Base-by-base conservation (phyloP, 92 coral and sea anemone species). In the Bergia puertoricense region DNA sequence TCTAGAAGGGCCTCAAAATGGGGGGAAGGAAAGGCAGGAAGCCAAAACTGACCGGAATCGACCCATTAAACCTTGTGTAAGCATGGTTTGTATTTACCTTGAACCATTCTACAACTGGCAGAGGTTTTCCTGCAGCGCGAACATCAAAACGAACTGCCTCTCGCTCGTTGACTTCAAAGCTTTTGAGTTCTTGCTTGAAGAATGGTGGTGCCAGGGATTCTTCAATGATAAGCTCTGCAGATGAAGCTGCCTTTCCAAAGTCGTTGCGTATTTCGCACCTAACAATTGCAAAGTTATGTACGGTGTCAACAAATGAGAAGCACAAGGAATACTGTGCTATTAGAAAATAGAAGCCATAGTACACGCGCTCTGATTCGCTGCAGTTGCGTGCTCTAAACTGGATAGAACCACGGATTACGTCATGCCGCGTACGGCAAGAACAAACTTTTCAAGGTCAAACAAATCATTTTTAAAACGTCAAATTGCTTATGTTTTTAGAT, bases 51-150 rank as follows among this genome's bases (percentile, higher is more conserved):
- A 15, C 72, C 5, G 18, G 40, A 9, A 72, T 36, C 40, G 6
- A 40, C 5, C 11, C 4, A 40, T 16, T 23, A 76, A 40, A 43
- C 37, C 22, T 40, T n/a, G 14, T 41, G 22, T 42, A 40, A 20
- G 45, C 38, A 42, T 36, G 1, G 6, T 30, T 84, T 73, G 6
- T 4, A 54, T 11, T 54, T 69, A 84, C 87, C 89, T 95, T 95
- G 66, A 92, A 91, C 99, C 99, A 97, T 68, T 95, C 97, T 37
- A 95, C 99, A 23, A 90, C 92, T 48, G 99, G 99, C 74, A 93
- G 94, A 9, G 99, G 98, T 68, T 90, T 79, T 9, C 99, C 99
- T 68, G 91, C 91, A 54, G 91, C 92, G 22, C 96, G 90, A 20
- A 94, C 81, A 36, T 91, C 93, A 88, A 94, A 92, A 77, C 91